Base-by-base conservation (phyloP, 2,888 invertebrate species). In the Stenurella melanura region DNA sequence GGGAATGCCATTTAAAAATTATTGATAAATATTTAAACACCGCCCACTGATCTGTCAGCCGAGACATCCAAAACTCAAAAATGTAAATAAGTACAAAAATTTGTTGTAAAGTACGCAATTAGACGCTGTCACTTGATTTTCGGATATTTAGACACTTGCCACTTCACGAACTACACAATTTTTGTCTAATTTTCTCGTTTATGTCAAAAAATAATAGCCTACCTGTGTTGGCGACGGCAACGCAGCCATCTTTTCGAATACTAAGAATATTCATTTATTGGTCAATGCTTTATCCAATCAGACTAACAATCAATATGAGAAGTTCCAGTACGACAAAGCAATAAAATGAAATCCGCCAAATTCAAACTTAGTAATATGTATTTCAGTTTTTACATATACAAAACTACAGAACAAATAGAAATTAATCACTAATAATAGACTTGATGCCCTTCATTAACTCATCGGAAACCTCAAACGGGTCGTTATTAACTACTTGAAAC, bases 221-320 rank as follows among this genome's bases (percentile, higher is more conserved):
- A 95, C 95, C 94, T 95, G 94, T 91, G 94, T 94, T 91, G 95
- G 95, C 92, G 94, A 95, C 91, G 94, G 95, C 94, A 95, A 92
- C 91, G 94, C 93, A 92, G 95, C 95, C 95, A 95, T 95, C 91
- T 94, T 95, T 93, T 88, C 88, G 88, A 83, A 90, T 89, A 88
- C 58, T 60, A 57, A 63, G 30, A 50, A 17, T 10, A 18, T 26
- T 21, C 42, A 10, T 54, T 72, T 26, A 72, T 72, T 72, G 72
- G 72, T 38, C 42, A 50, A 21, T 56, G 30, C 19, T 7, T 21
- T 17, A 63, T 6, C 71, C 72, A 72, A 63, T 72, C 10, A 63
- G 15, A 54, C 15, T 54, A 50, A 18, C 54, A 72, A 72, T 72
- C 71, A 71, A 72, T 72, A 72, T 60, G 18, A 38, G 17, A n/a